Evolutionary conservation across 35 echinoderm and acorn worm genomes (phyloP).

Genomic region (Anneissia japonica): DNA sequence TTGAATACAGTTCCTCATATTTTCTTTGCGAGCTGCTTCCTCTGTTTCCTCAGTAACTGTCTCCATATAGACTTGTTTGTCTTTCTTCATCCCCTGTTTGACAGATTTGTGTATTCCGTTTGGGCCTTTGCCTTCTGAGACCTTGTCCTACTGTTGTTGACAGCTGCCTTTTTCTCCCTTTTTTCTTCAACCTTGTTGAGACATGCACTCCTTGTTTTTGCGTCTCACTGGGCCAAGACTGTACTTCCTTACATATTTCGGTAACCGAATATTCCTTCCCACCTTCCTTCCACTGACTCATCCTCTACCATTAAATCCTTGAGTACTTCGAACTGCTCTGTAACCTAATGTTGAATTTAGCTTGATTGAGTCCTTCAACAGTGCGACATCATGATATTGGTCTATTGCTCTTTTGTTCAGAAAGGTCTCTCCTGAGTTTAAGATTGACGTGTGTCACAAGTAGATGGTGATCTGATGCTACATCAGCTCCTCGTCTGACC

Average conservation of each 20-base stretch:
- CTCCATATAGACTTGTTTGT: background rate
- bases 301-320: too few species aligned
- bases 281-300: too few species aligned
- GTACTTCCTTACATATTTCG: background rate
- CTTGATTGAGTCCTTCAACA: background rate
- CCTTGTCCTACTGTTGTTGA: background rate
- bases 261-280: too few species aligned
- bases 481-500: too few species aligned
- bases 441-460: background rate
- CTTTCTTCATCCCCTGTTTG: too few species aligned
- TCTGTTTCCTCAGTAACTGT: too few species aligned
- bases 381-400: background rate
- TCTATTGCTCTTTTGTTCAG: constrained; percentile 3
- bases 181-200: background rate
- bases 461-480: background rate
- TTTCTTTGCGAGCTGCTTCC: constrained; percentile 2
- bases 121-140: too few species aligned
- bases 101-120: too few species aligned
- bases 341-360: too few species aligned
- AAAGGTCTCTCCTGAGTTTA: background rate
- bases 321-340: too few species aligned
- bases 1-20: background rate
- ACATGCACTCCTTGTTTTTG: background rate
- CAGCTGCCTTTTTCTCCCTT: constrained; percentile 3
- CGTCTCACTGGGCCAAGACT: background rate